Base-by-base conservation (phyloP, 2,797 vertebrate species). In the Scolopax bukidnonensis region DNA sequence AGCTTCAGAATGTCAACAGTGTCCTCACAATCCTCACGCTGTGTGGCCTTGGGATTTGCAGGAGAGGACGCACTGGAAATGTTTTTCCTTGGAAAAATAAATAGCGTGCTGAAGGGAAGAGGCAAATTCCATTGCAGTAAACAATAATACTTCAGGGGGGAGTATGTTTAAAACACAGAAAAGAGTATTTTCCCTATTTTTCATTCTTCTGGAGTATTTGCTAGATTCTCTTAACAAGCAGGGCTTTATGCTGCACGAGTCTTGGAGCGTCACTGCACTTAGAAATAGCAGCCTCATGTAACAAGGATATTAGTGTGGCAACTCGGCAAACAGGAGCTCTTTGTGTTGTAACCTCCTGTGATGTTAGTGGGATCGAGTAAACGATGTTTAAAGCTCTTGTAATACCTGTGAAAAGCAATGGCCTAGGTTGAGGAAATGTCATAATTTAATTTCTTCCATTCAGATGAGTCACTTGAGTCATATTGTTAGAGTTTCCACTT, bases 321-420 rank as follows among this genome's bases (percentile, higher is more conserved):
- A 41, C 84, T 73, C 47, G 0, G 90, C 92, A 93, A 93, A 97
- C 93, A 97, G 95, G 88, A 95, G 93, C 92, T 96, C 95, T 93
- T 94, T 97, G 95, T 96, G 90, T 96, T 87, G 93, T 84, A 95
- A 95, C 89, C 92, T 94, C 63, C 95, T 96, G 78, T 96, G 87
- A 93, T 92, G 81, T 80, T 89, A 60, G 90, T 45, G 70, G 78
- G 43, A 48, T 96, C 93, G 96, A 91, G 95, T 75, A 93, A 92
- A 91, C 9, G 20, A n/a, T 84, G 85, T 79, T 82, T 94, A 80
- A 92, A 92, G 78, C 82, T 92, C 53, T 51, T 92, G 88, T 74
- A 95, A 85, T 94, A 95, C 84, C 90, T 97, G 86, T 36, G 89
- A 87, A 92, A 89, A 85, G 68, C 61, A 20, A 77, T 93, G 75